These are phyloP conservation scores for Oenanthe oenanthe DNA, from an alignment of 2,113 vertebrate genomes.

Conservation along the genomic window DNA sequence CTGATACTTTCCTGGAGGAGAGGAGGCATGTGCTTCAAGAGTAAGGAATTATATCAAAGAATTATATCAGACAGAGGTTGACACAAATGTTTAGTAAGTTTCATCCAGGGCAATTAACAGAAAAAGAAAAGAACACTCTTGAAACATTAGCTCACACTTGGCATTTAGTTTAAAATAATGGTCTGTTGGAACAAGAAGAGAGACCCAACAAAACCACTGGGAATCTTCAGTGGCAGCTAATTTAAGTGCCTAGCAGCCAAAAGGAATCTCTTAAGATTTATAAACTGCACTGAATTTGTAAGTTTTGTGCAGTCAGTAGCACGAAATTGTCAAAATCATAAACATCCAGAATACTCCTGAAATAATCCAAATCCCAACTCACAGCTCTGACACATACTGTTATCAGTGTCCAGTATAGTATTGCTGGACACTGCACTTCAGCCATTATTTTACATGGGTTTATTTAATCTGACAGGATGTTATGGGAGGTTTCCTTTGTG, in stretches of 20 bases:
- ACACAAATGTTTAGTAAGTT: neutral
- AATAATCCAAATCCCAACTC: neutral
- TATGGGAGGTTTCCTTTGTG: neutral
- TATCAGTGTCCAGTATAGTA: neutral
- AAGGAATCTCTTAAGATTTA: neutral
- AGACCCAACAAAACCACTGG: neutral
- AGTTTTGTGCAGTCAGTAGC: neutral
- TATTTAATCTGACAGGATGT: neutral
- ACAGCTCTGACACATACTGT: neutral
- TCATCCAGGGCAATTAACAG: neutral
- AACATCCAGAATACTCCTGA: neutral
- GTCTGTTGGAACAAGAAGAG: neutral
- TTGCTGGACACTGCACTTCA: neutral
- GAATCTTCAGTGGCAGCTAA: neutral
- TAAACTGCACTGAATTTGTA: neutral
- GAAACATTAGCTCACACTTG: neutral
- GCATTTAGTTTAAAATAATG: neutral
- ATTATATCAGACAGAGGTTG: neutral
- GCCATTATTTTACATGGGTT: neutral
- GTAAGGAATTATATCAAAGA: neutral
- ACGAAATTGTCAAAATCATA: neutral
- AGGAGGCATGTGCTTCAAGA: neutral
- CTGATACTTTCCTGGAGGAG: neutral
- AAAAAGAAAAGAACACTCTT: neutral
- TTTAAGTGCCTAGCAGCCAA: neutral